Conservation (phyloP, 2,888 invertebrate species). For the Tryphoninae sp. region DNA sequence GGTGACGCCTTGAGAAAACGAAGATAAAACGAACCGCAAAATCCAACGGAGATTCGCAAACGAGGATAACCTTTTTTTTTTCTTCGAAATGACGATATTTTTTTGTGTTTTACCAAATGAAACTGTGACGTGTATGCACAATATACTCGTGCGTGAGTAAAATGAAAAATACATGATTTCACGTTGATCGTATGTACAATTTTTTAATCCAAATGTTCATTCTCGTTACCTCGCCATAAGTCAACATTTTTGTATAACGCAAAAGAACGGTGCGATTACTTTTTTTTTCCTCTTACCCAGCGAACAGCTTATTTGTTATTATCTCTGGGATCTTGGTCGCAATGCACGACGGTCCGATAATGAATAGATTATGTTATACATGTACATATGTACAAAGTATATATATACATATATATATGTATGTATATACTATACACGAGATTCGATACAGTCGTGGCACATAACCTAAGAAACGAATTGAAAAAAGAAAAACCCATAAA, state of each 20-base stretch:
- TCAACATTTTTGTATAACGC: background rate
- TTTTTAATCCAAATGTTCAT: too few relatives aligned
- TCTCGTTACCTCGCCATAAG: too few relatives aligned
- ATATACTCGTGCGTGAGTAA: too few relatives aligned
- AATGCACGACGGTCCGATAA: background rate
- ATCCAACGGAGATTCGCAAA: too few relatives aligned
- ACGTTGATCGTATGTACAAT: too few relatives aligned
- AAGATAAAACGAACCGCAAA: background rate
- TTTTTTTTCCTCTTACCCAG: background rate
- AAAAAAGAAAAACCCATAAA: background rate
- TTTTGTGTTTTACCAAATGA: too few relatives aligned
- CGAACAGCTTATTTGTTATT: background rate
- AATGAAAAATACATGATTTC: too few relatives aligned
- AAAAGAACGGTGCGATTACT: background rate
- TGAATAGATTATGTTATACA: background rate
- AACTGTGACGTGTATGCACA: too few relatives aligned
- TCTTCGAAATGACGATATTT: background rate
- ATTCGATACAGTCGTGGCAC: slow-evolving; percentile 12
- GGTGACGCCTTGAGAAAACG: slow-evolving; percentile 64
- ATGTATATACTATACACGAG: background rate
- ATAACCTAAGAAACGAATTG: slow-evolving; percentile 29
- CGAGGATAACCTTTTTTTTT: background rate
- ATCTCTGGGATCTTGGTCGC: background rate
- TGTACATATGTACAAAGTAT: background rate
- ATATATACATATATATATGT: background rate